A percentile compares a stretch with the other conserved stretches of the same genome.
These are phyloP conservation scores for Drosophila subobscura DNA, from an alignment of 1,140 invertebrate species.

Conservation along the genomic window DNA sequence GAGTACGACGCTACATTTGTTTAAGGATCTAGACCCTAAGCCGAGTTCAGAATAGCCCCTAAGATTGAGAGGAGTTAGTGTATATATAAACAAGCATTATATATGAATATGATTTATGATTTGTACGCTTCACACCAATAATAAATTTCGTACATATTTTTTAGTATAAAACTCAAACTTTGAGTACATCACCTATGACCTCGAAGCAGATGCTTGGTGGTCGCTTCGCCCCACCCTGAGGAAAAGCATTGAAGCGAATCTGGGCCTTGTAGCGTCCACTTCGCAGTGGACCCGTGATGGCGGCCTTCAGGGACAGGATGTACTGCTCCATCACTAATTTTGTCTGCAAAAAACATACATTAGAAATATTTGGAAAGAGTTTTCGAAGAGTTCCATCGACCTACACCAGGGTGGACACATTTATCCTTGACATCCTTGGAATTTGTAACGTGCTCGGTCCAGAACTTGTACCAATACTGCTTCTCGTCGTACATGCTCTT, in stretches of 20 bases:
- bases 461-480: constrained; percentile 22
- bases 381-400: background rate
- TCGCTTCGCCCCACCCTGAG: background rate
- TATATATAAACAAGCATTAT: constrained; percentile 46
- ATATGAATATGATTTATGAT: constrained; percentile 51
- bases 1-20: constrained; percentile 73
- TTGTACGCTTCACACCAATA: constrained; percentile 73
- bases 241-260: background rate
- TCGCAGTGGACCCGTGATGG: background rate
- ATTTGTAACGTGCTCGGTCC: constrained; percentile 20
- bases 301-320: background rate
- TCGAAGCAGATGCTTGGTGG: background rate
- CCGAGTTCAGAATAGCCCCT: constrained; percentile 57
- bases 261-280: constrained; percentile 6
- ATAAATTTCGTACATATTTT: constrained; percentile 73
- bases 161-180: constrained; percentile 30
- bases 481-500: constrained; percentile 19
- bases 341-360: background rate
- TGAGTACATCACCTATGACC: background rate
- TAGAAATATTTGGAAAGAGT: background rate
- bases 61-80: constrained; percentile 45
- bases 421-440: constrained; percentile 1
- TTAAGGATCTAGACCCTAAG: constrained; percentile 63
- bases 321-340: background rate
- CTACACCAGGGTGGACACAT: constrained; percentile 40